Conservation (phyloP, 2,797 vertebrate genomes). For the Taeniopygia guttata region DNA sequence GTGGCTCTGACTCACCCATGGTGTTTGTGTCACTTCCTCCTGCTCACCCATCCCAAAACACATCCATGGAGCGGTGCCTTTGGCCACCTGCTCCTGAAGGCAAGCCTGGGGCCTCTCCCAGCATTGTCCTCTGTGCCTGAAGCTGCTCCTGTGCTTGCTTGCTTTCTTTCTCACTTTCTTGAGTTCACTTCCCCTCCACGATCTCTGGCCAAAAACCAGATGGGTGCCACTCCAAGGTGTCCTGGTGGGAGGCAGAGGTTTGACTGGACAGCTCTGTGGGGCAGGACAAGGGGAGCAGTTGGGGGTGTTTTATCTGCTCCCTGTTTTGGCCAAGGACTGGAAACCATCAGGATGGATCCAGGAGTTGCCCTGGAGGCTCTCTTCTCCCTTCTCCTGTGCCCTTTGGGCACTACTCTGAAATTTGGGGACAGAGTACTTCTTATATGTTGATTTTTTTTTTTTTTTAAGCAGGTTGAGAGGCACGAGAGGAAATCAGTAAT, state of each 20-base stretch:
- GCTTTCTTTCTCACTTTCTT: background rate
- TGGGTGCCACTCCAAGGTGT: accelerated
- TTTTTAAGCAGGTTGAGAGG: background rate
- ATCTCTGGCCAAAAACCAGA: background rate
- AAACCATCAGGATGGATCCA: background rate
- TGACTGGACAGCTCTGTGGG: background rate
- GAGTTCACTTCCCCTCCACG: accelerated
- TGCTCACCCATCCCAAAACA: background rate
- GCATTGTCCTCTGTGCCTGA: accelerated
- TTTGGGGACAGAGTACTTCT: background rate
- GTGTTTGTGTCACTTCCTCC: background rate
- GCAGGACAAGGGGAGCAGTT: background rate
- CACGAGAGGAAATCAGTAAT: conserved; percentile 6
- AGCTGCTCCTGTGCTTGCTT: background rate
- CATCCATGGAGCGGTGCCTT: accelerated
- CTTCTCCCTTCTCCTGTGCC: background rate
- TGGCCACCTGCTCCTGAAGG: background rate
- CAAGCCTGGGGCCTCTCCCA: background rate
- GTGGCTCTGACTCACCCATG: background rate
- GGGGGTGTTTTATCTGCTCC: background rate
- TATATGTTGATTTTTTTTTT: background rate
- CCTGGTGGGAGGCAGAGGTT: background rate
- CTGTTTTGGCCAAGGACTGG: background rate
- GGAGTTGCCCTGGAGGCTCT: background rate
- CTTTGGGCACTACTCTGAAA: background rate